phyloP scores from a whole-genome alignment of 92 coral and sea anemone genomes.

The Ricordea florida region DNA sequence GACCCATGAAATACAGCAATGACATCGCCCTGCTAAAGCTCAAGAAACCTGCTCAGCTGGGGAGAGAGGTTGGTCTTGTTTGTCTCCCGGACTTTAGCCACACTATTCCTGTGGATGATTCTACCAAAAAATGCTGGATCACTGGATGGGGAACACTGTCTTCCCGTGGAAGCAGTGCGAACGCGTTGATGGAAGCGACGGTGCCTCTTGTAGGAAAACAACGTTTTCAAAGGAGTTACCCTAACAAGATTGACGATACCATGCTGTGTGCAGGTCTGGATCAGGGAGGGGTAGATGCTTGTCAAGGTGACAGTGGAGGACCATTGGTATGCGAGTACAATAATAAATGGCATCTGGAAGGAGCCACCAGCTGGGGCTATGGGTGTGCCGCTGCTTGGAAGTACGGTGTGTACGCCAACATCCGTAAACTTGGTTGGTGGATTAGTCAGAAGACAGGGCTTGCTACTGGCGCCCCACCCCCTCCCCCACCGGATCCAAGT shows the following conservation, averaged over 20 bases:
- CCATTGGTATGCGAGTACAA: no score
- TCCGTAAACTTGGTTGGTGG: no score
- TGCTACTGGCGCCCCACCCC: no score
- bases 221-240: background rate
- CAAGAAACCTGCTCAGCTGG: conserved; percentile 20
- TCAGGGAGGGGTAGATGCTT: conserved; percentile 27
- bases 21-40: conserved; percentile 49
- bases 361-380: no score
- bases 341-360: no score
- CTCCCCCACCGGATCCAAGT: no score
- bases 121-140: conserved; percentile 3
- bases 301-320: conserved; percentile 29
- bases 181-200: background rate
- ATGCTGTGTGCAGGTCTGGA: conserved; percentile 44
- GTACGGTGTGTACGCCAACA: no score
- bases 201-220: conserved; percentile 5
- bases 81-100: conserved; percentile 33
- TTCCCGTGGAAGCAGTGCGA: background rate
- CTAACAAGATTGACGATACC: background rate
- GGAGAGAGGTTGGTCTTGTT: conserved; percentile 27
- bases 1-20: conserved; percentile 12
- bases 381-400: no score
- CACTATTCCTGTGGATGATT: conserved; percentile 10
- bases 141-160: conserved; percentile 13
- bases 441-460: no score